Evolutionary conservation across 1,140 invertebrate species (phyloP), one percentile per base, ranked within the genome.

Genomic region (Ceratina calcarata): DNA sequence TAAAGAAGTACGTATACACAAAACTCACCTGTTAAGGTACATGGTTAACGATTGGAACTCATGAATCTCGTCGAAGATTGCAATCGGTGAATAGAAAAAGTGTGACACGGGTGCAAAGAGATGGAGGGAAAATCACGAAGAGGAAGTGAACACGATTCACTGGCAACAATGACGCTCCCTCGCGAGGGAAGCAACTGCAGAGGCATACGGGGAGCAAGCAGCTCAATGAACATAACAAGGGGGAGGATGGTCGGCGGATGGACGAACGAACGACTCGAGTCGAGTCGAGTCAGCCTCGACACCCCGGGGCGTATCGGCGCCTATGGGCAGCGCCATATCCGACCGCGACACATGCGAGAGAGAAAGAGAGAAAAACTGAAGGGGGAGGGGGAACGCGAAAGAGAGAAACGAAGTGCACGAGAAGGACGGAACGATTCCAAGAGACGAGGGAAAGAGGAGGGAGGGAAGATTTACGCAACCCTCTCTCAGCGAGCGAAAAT

Each of bases 381-480:
- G 75, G 79, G 58, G 65, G 53, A 45, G 70, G 68, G 69, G 72
- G 70, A 68, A 72, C 75, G 72, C 66, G 71, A 37, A 66, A 76
- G 70, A 78, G 73, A 75, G 70, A 68, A 75, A 81, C 72, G 65
- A 62, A 49, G 22, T 58, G 22, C 20, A 70, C 49, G 68, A 79
- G 81, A 81, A 55, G 76, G 80, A 77, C 77, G 20, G 80, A 70
- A 68, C 18, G 72, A 57, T 64, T 57, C 62, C 18, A 27, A 58
- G 70, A 61, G 78, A 69, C 60, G 20, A 53, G 45, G 70, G 58
- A 78, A 27, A 37, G 49, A 61, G 80, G 57, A 76, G 74, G 78
- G 77, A 78, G 57, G 68, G 68, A 86, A 86, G 83, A 90, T 91
- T 91, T 91, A 91, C 90, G 90, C 90, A 91, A 91, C 90, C 90